phyloP scores from a whole-genome alignment of 1,140 invertebrate species.

The Drosophila bocki region DNA sequence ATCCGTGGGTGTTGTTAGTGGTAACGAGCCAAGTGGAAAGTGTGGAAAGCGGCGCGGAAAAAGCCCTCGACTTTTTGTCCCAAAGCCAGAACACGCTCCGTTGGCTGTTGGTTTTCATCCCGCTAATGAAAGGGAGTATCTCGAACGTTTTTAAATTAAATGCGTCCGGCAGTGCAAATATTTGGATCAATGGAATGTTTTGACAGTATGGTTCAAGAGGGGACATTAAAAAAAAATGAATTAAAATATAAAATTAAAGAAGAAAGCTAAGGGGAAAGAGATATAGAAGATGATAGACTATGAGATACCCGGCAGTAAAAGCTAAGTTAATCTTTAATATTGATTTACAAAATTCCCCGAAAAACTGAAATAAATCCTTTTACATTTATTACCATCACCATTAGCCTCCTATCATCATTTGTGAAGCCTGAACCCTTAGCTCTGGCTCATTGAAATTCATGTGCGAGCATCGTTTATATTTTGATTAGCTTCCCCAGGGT shows the following conservation, averaged over 20 bases:
- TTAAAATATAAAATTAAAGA: neutral
- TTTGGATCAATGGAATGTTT: conserved; percentile 13
- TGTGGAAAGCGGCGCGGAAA: conserved; percentile 18
- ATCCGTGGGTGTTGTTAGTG: conserved; percentile 68
- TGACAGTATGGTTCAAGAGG: neutral
- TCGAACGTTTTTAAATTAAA: conserved; percentile 38
- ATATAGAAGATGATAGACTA: neutral
- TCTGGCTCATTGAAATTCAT: conserved; percentile 13
- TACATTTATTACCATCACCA: conserved; percentile 8
- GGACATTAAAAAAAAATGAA: neutral
- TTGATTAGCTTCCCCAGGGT: conserved; percentile 17
- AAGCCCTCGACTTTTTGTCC: conserved; percentile 44
- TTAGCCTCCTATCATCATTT: neutral
- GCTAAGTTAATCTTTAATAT: neutral
- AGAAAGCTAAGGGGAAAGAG: neutral
- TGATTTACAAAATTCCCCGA: neutral
- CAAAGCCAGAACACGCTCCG: conserved; percentile 25
- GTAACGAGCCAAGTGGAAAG: conserved; percentile 48
- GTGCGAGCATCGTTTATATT: conserved; percentile 15
- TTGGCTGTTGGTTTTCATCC: neutral
- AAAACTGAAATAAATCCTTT: conserved; percentile 11
- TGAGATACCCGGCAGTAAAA: neutral
- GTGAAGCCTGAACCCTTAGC: neutral
- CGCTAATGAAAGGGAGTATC: conserved; percentile 27
- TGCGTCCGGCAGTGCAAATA: conserved; percentile 7